Conservation (phyloP, 2,113 vertebrate species). For the Platysteira castanea region DNA sequence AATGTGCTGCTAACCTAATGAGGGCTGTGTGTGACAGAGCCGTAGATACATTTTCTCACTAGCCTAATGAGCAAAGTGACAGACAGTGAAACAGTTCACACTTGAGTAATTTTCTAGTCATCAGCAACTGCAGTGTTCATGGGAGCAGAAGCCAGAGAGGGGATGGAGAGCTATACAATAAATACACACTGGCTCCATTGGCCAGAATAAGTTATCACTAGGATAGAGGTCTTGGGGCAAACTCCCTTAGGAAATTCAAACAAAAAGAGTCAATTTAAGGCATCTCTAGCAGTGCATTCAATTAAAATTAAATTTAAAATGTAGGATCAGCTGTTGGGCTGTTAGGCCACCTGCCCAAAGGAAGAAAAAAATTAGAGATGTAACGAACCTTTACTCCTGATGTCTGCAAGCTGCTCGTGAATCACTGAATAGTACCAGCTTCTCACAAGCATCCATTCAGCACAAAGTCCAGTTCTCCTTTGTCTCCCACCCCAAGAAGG, state of each 20-base stretch:
- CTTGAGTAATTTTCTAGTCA: constrained; percentile 76
- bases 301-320: constrained; percentile 74
- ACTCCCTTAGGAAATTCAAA: constrained; percentile 71
- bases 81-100: constrained; percentile 79
- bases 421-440: not conserved
- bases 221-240: constrained; percentile 67
- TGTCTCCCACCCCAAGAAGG: not conserved
- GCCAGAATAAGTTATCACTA: constrained; percentile 78
- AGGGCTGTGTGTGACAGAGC: constrained; percentile 71
- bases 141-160: constrained; percentile 30
- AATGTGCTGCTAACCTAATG: constrained; percentile 72
- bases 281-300: constrained; percentile 64
- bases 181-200: constrained; percentile 57
- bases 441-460: not conserved
- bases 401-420: not conserved
- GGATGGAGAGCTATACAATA: constrained; percentile 49
- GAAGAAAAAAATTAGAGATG: constrained; percentile 9
- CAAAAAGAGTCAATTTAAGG: constrained; percentile 67
- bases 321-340: constrained; percentile 55
- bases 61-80: constrained; percentile 81
- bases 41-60: constrained; percentile 74
- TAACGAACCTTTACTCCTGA: not conserved
- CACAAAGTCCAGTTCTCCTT: not conserved
- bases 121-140: constrained; percentile 62
- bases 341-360: constrained; percentile 54